Evolutionary conservation across 2,888 invertebrate species (phyloP).

Genomic region (Brachycybe producta): DNA sequence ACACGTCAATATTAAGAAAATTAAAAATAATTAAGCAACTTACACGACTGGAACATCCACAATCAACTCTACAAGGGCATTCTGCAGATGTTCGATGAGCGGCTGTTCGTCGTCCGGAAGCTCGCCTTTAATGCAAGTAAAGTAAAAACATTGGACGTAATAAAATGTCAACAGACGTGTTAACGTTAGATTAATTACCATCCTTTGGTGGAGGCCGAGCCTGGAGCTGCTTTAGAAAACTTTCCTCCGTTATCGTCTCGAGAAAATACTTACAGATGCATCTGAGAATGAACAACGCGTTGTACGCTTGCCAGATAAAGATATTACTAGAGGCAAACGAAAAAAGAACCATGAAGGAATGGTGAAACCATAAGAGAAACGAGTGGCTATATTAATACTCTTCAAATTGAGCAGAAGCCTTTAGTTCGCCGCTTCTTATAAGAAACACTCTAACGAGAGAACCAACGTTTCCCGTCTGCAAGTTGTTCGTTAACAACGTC

Average conservation of each 20-base stretch:
- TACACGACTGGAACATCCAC: slow-evolving; percentile 70
- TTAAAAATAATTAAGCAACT: slow-evolving; percentile 33
- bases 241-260: slow-evolving; percentile 78
- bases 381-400: slow-evolving; percentile 59
- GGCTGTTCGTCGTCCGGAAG: slow-evolving; percentile 27
- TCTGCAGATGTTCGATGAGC: slow-evolving; percentile 57
- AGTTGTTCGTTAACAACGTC: slow-evolving; percentile 67
- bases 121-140: slow-evolving; percentile 16
- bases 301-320: slow-evolving; percentile 85
- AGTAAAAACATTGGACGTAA: not conserved
- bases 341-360: slow-evolving; percentile 21
- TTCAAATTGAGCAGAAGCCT: slow-evolving; percentile 73
- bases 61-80: slow-evolving; percentile 60
- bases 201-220: slow-evolving; percentile 37
- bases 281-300: slow-evolving; percentile 79
- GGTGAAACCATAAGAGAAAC: not conserved
- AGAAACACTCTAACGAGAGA: slow-evolving; percentile 76
- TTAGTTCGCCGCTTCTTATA: slow-evolving; percentile 62
- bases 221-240: slow-evolving; percentile 70
- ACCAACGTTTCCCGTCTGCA: slow-evolving; percentile 76
- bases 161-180: not conserved
- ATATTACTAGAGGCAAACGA: slow-evolving; percentile 34
- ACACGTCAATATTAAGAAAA: no score
- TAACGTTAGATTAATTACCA: slow-evolving; percentile 24
- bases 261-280: slow-evolving; percentile 69